Conservation (phyloP, 2,888 invertebrate genomes). For the Lamproptera curius region DNA sequence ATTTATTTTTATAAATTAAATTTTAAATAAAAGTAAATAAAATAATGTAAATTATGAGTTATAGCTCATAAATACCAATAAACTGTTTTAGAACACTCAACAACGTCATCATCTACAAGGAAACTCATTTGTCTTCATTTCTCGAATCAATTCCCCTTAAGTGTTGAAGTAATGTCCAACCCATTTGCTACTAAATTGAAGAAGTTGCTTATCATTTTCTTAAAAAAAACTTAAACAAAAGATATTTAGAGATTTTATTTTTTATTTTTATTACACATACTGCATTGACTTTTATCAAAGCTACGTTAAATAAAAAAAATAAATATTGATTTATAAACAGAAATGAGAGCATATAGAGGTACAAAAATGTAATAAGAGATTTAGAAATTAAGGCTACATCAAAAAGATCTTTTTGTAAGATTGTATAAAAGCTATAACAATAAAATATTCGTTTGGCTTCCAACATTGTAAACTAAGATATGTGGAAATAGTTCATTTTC, state of each 20-base stretch:
- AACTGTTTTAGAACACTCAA: background rate
- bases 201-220: slow-evolving; percentile 16
- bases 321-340: too few relatives aligned
- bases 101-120: slow-evolving; percentile 2
- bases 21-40: background rate
- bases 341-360: too few relatives aligned
- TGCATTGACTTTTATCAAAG: too few relatives aligned
- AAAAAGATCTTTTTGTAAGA: too few relatives aligned
- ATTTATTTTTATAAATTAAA: background rate
- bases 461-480: too few relatives aligned
- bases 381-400: too few relatives aligned
- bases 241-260: background rate
- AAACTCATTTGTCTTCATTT: slow-evolving; percentile 20
- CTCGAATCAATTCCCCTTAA: slow-evolving; percentile 18
- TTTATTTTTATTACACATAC: background rate
- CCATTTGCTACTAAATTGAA: slow-evolving; percentile 17
- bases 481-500: too few relatives aligned
- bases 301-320: too few relatives aligned
- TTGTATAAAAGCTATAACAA: too few relatives aligned
- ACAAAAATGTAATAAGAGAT: too few relatives aligned
- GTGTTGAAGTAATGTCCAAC: slow-evolving; percentile 19
- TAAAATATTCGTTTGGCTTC: too few relatives aligned
- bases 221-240: slow-evolving; percentile 5
- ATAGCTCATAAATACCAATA: too few relatives aligned
- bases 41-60: background rate